Base-by-base conservation (phyloP, 2,888 invertebrate genomes). In the Drosophila buzzatii region DNA sequence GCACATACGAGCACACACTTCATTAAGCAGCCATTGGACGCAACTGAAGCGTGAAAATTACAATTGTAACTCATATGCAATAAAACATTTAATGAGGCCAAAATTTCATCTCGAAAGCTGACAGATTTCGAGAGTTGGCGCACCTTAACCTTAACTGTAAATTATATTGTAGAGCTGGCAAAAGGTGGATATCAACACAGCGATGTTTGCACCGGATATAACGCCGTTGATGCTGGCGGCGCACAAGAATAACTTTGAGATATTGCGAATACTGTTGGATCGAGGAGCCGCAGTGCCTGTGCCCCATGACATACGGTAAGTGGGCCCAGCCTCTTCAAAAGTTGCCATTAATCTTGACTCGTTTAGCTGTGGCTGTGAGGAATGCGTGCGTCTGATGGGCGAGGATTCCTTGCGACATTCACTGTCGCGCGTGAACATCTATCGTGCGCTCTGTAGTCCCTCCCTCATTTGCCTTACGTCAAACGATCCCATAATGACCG, bases 171-270 rank as follows among this genome's bases (percentile, higher is more conserved):
- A 97, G 96, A 97, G 97, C 91, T 97, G 97, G 97, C 96, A 97
- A 92, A 96, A 95, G 92, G 96, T 97, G 47, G 96, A 97, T 91
- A 94, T 96, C 20, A 96, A 96, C 80, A 96, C 96, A 8, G 96
- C 97, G 2, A 96, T 96, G 92, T 98, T 98, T 93, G 97, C 98
- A 0, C 96, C 98, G 0, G 99, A 99, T 93, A 96, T 99, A 82
- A 99, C 99, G 0, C 99, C 99, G 0, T 94, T 99, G 70, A 97
- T 98, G 90, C 94, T 99, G 81, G 98, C 98, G 0, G 98, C 98
- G 33, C 98, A 99, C 91, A 95, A 96, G 91, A 98, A 99, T 92
- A 99, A 99, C 94, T 99, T 98, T 91, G 99, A 99, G 94, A 99
- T 99, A 87, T 95, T 99, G 81, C 99, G 99, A 93, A 95, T 99